These are phyloP conservation scores for Vidua macroura DNA, from an alignment of 2,113 vertebrate species.

Conservation along the genomic window DNA sequence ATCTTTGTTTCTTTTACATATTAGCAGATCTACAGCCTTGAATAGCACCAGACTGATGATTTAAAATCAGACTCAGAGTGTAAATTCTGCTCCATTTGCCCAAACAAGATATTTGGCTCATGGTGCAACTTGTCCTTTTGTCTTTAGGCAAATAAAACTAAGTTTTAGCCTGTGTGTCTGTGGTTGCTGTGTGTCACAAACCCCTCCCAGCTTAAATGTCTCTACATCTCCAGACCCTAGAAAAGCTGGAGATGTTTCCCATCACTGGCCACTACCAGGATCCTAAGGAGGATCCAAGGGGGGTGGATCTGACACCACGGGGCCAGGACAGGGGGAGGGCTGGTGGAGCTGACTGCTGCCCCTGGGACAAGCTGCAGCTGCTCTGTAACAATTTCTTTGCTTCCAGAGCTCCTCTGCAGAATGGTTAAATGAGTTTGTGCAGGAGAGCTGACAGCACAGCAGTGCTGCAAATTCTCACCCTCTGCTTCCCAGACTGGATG, in stretches of 20 bases:
- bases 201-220: not conserved
- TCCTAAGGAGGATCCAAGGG: fast-evolving
- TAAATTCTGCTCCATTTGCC: not conserved
- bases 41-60: not conserved
- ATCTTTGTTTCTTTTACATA: not conserved
- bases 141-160: not conserved
- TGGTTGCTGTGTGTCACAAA: not conserved
- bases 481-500: not conserved
- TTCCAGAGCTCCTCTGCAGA: not conserved
- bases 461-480: not conserved
- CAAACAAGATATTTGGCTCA: not conserved
- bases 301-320: fast-evolving
- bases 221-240: not conserved
- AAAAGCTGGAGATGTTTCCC: not conserved
- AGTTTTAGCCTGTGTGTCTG: not conserved
- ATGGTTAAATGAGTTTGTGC: not conserved
- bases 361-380: not conserved
- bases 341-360: not conserved
- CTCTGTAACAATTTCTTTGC: not conserved
- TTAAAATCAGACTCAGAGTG: not conserved
- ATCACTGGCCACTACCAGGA: not conserved
- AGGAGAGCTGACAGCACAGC: not conserved
- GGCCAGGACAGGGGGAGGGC: not conserved
- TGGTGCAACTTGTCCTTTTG: not conserved
- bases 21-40: not conserved